These are phyloP conservation scores for Phallusia fumigata DNA, from an alignment of 23 tunicate genomes.

Conservation along the genomic window DNA sequence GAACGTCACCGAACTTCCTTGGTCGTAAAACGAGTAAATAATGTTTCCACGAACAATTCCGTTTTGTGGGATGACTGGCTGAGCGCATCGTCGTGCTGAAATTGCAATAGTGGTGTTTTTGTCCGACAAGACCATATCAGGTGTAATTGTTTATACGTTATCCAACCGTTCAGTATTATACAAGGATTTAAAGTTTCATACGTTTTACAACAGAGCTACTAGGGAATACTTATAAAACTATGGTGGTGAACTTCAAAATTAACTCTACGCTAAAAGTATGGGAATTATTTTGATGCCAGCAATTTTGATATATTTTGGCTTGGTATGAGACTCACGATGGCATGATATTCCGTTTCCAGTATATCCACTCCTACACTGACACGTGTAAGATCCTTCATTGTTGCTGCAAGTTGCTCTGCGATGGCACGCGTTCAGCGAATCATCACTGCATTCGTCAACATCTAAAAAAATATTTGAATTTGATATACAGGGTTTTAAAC, in stretches of 20 bases:
- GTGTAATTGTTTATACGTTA: too few species aligned
- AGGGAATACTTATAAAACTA: too few species aligned
- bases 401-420: conserved; percentile 16
- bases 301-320: too few species aligned
- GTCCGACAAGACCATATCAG: too few species aligned
- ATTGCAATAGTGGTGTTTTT: not conserved
- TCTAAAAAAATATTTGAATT: not conserved
- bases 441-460: conserved; percentile 8
- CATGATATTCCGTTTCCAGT: conserved; percentile 40
- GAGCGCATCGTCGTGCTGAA: not conserved
- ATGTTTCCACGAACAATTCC: not conserved
- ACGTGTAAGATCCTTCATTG: conserved; percentile 12
- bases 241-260: too few species aligned
- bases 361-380: conserved; percentile 32
- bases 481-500: too few species aligned
- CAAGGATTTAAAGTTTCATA: too few species aligned
- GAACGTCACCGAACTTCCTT: not conserved
- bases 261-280: too few species aligned
- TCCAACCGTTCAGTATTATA: too few species aligned
- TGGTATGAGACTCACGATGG: conserved; percentile 11
- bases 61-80: not conserved
- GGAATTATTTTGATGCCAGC: too few species aligned
- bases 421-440: conserved; percentile 21
- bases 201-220: too few species aligned
- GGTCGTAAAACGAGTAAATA: not conserved